Conservation (phyloP, 2,888 invertebrate genomes). For the Drosophila kambysellisi region DNA sequence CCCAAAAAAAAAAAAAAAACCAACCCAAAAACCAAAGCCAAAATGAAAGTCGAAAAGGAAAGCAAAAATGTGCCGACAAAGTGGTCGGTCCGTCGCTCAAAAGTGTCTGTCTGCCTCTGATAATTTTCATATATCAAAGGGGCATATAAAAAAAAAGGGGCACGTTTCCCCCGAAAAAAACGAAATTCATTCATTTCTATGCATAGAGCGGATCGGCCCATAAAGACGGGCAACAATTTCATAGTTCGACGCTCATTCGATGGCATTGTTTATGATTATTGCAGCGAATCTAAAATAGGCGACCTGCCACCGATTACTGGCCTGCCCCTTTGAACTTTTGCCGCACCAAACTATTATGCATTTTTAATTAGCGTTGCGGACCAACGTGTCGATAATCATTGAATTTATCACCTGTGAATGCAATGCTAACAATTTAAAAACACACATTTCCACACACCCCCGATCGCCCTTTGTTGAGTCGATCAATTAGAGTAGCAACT, state of each 20-base stretch:
- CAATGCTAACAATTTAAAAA: slow-evolving; percentile 48
- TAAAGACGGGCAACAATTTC: slow-evolving; percentile 76
- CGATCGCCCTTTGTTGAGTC: neutral
- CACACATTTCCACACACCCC: neutral
- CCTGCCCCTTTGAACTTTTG: slow-evolving; percentile 55
- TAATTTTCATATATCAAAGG: slow-evolving; percentile 77
- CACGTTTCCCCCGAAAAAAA: slow-evolving; percentile 46
- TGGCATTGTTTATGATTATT: slow-evolving; percentile 75
- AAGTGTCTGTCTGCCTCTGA: slow-evolving; percentile 40
- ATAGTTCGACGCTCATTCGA: slow-evolving; percentile 58
- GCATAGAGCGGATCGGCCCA: slow-evolving; percentile 56
- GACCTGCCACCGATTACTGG: slow-evolving; percentile 58
- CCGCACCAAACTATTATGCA: slow-evolving; percentile 62
- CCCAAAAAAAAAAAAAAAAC: slow-evolving; percentile 34
- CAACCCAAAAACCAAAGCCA: slow-evolving; percentile 19
- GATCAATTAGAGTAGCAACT: slow-evolving; percentile 49
- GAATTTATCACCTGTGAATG: slow-evolving; percentile 79
- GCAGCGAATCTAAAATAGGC: slow-evolving; percentile 49
- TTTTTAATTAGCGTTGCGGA: slow-evolving; percentile 70
- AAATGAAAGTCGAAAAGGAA: slow-evolving; percentile 61
- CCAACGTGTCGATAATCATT: slow-evolving; percentile 73
- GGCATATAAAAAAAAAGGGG: slow-evolving; percentile 70
- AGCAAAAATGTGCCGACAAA: slow-evolving; percentile 76
- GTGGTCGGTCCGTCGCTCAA: slow-evolving; percentile 37
- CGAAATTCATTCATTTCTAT: slow-evolving; percentile 73